Base-by-base conservation (phyloP, 2,888 invertebrate genomes). In the Chromoteleia sp. region DNA sequence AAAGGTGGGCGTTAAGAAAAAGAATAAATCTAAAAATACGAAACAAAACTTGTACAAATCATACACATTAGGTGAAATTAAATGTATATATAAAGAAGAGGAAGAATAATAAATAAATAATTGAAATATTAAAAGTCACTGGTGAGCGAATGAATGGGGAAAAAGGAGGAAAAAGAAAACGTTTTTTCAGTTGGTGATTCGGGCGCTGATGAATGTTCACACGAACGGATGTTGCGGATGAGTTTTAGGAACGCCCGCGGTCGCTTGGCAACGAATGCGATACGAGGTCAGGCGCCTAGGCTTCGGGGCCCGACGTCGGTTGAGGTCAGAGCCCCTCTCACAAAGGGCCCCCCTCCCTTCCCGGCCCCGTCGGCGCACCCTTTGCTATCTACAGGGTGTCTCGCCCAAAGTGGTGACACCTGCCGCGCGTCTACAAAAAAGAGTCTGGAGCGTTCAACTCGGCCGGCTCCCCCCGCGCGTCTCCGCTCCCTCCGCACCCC, bases 321-420 rank as follows among this genome's bases (percentile, higher is more conserved):
- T 87, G 90, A 88, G 89, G 89, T 89, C 89, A 88, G 87, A 88
- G 88, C 87, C 88, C 88, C 88, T 86, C 85, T 86, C 80, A 85
- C 86, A 85, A 88, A 88, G 87, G 87, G 86, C 84, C 87, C 85
- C 86, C 81, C 85, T 85, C 85, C 86, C 85, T 33, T 45, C 68
- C 41, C 59, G 54, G 6, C 54, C 21, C 63, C 65, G 73, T 8
- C 75, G 68, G 68, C 54, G 54, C 73, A 76, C 70, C 68, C 73
- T 56, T 68, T 45, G 61, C 61, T 61, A 81, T 77, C 75, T 85
- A 84, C 76, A 85, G 82, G 84, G 83, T 83, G 84, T 84, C 76
- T 63, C 84, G 68, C 63, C 78, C 67, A 75, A 74, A 82, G 74
- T 82, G 68, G 78, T 82, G 82, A 82, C 82, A 82, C 78, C 82